Evolutionary conservation across 2,113 vertebrate genomes (phyloP).

Genomic region (Pteropus alecto): DNA sequence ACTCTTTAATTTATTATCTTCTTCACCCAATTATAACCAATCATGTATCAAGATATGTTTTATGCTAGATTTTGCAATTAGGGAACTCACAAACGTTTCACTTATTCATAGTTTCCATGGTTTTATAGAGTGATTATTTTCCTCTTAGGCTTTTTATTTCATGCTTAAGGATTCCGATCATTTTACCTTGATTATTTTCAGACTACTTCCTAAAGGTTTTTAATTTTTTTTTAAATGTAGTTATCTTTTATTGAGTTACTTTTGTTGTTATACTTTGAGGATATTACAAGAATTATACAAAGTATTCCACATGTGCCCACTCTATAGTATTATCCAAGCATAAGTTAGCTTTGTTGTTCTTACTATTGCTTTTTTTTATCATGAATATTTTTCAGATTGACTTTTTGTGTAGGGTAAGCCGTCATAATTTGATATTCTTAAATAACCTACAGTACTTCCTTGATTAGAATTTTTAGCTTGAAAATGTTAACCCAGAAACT

Average conservation of each 20-base stretch:
- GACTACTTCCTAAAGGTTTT: not conserved
- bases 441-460: not conserved
- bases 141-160: not conserved
- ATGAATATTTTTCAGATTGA: not conserved
- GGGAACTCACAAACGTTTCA: not conserved
- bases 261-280: not conserved
- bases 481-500: not conserved
- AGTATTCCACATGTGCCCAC: not conserved
- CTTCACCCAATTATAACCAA: not conserved
- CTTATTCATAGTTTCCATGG: not conserved
- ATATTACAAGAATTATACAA: not conserved
- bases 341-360: not conserved
- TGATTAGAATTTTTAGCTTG: not conserved
- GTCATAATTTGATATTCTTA: not conserved
- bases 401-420: not conserved
- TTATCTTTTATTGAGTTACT: not conserved
- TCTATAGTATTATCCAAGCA: not conserved
- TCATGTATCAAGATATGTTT: not conserved
- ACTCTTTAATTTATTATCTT: not conserved
- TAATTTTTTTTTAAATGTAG: not conserved
- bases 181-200: not conserved
- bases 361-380: not conserved
- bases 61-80: not conserved
- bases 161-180: not conserved
- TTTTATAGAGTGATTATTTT: not conserved